phyloP scores from a whole-genome alignment of 92 coral and sea anemone genomes.

The Heteractis magnifica region DNA sequence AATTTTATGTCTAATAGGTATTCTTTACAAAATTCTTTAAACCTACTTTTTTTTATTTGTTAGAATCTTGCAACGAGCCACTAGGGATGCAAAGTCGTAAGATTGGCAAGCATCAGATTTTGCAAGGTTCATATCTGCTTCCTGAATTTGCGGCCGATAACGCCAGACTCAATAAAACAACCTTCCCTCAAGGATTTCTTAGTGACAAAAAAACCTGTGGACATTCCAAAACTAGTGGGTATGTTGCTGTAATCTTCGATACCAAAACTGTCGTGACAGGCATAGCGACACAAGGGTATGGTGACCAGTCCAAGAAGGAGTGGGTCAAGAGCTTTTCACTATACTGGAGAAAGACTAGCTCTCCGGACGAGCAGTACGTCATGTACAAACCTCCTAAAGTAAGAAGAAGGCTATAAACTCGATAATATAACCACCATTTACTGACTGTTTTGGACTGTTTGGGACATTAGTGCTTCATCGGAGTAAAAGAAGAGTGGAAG shows the following conservation, averaged over 20 bases:
- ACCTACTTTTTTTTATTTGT: neutral
- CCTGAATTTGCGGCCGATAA: neutral
- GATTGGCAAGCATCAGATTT: conserved; percentile 6
- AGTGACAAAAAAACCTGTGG: conserved; percentile 21
- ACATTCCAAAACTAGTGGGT: neutral
- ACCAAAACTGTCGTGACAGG: conserved; percentile 67
- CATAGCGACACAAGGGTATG: conserved; percentile 68
- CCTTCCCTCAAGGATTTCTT: conserved; percentile 51
- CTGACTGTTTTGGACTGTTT: too few species aligned
- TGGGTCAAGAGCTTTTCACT: conserved; percentile 48
- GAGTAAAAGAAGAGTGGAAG: too few species aligned
- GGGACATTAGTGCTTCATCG: too few species aligned
- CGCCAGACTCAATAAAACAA: conserved; percentile 45
- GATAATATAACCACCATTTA: too few species aligned
- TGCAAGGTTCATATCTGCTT: neutral
- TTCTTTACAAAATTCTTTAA: neutral
- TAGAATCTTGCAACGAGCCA: conserved; percentile 50
- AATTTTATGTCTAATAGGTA: too few species aligned
- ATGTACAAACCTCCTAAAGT: conserved; percentile 12
- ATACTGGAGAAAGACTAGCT: neutral
- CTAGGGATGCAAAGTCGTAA: conserved; percentile 53
- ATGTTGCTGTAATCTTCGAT: conserved; percentile 35
- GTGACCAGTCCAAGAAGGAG: conserved; percentile 27
- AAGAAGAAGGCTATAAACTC: neutral
- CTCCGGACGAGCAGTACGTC: neutral